phyloP scores from a whole-genome alignment of 2,113 vertebrate species.

The Tragulus kanchil region DNA sequence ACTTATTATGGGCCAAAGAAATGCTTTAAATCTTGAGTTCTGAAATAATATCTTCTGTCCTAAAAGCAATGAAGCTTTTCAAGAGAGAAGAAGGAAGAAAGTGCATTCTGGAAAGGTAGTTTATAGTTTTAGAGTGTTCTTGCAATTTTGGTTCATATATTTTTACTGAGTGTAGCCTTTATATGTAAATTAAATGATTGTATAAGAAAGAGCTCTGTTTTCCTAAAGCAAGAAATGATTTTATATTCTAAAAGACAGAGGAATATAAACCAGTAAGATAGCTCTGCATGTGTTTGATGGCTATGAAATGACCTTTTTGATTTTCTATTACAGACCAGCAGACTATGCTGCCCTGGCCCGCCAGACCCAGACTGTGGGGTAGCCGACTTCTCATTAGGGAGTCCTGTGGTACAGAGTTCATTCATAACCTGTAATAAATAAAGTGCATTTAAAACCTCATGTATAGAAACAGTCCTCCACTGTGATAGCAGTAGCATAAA shows the following conservation, averaged over 20 bases:
- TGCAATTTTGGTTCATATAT: conserved; percentile 87
- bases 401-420: conserved; percentile 50
- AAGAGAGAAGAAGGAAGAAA: conserved; percentile 74
- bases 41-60: conserved; percentile 85
- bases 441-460: conserved; percentile 69
- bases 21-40: conserved; percentile 88
- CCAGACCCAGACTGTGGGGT: conserved; percentile 64
- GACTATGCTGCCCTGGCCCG: conserved; percentile 68
- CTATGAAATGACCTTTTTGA: conserved; percentile 87
- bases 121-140: conserved; percentile 83
- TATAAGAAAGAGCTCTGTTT: conserved; percentile 85
- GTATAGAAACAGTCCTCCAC: conserved; percentile 45
- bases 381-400: conserved; percentile 76
- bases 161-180: conserved; percentile 87
- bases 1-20: conserved; percentile 85
- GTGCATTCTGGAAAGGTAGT: conserved; percentile 78
- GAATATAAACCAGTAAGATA: conserved; percentile 82
- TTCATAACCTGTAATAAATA: conserved; percentile 73
- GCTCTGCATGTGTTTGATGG: conserved; percentile 82
- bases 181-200: conserved; percentile 88
- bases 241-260: conserved; percentile 84
- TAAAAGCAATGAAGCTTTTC: conserved; percentile 87
- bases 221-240: conserved; percentile 86
- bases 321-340: conserved; percentile 83
- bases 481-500: not conserved